Evolutionary conservation across 2,888 invertebrate genomes (phyloP).

Genomic region (Noctua janthina): DNA sequence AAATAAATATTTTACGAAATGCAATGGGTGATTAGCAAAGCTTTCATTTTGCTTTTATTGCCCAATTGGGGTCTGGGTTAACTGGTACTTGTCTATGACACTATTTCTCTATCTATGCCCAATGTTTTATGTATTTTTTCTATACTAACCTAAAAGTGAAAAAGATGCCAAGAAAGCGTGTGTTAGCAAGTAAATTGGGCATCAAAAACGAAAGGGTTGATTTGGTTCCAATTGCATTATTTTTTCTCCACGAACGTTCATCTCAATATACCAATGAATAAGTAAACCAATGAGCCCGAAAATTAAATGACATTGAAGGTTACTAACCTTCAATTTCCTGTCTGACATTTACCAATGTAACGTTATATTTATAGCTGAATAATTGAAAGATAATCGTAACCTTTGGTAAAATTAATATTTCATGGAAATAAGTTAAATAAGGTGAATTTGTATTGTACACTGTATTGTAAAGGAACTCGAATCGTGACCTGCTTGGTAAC

Average conservation of each 20-base stretch:
- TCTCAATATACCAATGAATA: slow-evolving; percentile 1
- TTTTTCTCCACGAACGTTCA: slow-evolving; percentile 25
- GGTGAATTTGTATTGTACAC: not conserved
- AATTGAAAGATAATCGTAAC: not conserved
- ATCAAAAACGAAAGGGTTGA: not conserved
- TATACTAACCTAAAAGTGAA: not conserved
- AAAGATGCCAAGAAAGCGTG: not conserved
- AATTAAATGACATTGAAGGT: not conserved
- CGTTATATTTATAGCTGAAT: slow-evolving; percentile 11
- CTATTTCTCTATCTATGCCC: not conserved
- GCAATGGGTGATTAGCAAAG: slow-evolving; percentile 36
- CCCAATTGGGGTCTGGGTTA: not conserved
- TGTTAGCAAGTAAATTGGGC: not conserved
- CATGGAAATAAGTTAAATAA: slow-evolving; percentile 20
- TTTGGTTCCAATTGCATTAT: not conserved
- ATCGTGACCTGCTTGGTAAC: slow-evolving; percentile 21
- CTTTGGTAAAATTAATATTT: slow-evolving; percentile 22
- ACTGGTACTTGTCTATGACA: not conserved
- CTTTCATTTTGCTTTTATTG: slow-evolving; percentile 16
- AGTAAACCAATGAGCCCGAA: slow-evolving; percentile 14
- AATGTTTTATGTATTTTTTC: no score
- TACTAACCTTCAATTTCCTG: slow-evolving; percentile 3
- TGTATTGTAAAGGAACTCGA: slow-evolving; percentile 43
- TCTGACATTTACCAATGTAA: slow-evolving; percentile 1
- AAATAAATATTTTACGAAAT: slow-evolving; percentile 56